Evolutionary conservation across 2,797 vertebrate genomes (phyloP), one percentile per base, ranked within the genome.

Genomic region (Pangasius macronema): DNA sequence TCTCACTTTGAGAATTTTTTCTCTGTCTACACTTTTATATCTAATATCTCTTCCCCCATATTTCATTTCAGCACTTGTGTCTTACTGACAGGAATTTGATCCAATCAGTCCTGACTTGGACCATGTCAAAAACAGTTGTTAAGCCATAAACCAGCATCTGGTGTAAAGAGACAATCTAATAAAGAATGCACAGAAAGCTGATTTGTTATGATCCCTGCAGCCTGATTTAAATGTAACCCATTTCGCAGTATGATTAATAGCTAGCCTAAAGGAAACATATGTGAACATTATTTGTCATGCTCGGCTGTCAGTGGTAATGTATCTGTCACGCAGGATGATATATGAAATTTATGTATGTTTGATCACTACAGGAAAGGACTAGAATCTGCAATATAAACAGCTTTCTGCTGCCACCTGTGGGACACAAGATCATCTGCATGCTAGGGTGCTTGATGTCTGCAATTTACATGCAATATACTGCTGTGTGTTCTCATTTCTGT

Each of bases 371-470:
- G 39, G 57, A 63, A 61, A 33, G 27, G 9, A 76, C 55, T 51
- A 72, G 55, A 85, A 76, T 3, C 84, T 77, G 22, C 49, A 0
- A 18, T 7, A 49, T 3, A 46, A 67, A 30, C n/a, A 59, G 82
- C 59, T 80, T 27, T 70, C 5, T 86, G 53, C 33, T 82, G 86
- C 79, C 84, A 30, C 75, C 89, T 82, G 51, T 65, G 30, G 89
- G 81, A 11, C 22, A 85, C 36, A 85, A 27, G 30, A 11, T 53
- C 53, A 79, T 79, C 30, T 33, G 16, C 49, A 16, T 39, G 6
- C 68, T 39, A 67, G 61, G n/a, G 20, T 2, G 4, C 18, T 36
- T 20, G 16, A 24, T 61, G 59, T 57, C 55, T 57, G 18, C 55
- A 57, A 16, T 20, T 27, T 27, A 10, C 24, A 2, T 27, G 61